Conservation (phyloP, 64 coral and sea anemone species). For the Montipora capricornis region DNA sequence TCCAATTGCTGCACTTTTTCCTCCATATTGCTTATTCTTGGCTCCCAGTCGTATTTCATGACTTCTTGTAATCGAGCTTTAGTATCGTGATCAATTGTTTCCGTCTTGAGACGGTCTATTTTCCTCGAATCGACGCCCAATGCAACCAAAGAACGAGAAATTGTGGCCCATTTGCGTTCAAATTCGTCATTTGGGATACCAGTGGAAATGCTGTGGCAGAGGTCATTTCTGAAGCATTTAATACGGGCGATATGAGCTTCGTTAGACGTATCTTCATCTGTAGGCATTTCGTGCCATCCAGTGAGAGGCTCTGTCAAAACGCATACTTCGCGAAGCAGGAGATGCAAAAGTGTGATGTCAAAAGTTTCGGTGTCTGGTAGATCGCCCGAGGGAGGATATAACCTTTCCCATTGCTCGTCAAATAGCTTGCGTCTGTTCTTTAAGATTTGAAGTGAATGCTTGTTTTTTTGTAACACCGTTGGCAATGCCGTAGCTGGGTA, state of each 20-base stretch:
- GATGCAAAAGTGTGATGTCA: slow-evolving; percentile 75
- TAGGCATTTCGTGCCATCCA: slow-evolving; percentile 58
- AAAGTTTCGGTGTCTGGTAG: slow-evolving; percentile 24
- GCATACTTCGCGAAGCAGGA: slow-evolving; percentile 55
- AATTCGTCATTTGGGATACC: slow-evolving; percentile 32
- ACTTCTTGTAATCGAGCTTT: slow-evolving; percentile 19
- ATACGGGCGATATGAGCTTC: slow-evolving; percentile 73
- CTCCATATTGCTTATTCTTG: background rate
- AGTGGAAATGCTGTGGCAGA: slow-evolving; percentile 42
- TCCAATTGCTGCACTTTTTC: background rate
- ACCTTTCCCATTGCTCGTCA: slow-evolving; percentile 53
- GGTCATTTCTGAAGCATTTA: slow-evolving; percentile 53
- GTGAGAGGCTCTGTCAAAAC: background rate
- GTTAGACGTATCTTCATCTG: slow-evolving; percentile 6
- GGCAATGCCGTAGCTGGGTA: background rate
- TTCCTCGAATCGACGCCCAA: slow-evolving; percentile 41
- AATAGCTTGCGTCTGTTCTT: slow-evolving; percentile 33
- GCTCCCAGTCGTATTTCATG: slow-evolving; percentile 3
- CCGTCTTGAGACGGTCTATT: slow-evolving; percentile 30
- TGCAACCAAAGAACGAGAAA: slow-evolving; percentile 26
- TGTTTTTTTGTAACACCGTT: background rate
- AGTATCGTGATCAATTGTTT: slow-evolving; percentile 21
- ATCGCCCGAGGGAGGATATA: slow-evolving; percentile 54
- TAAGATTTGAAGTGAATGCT: background rate
- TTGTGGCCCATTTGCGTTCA: slow-evolving; percentile 30